phyloP scores from a whole-genome alignment of 2,113 vertebrate species.

The Dromas ardeola region DNA sequence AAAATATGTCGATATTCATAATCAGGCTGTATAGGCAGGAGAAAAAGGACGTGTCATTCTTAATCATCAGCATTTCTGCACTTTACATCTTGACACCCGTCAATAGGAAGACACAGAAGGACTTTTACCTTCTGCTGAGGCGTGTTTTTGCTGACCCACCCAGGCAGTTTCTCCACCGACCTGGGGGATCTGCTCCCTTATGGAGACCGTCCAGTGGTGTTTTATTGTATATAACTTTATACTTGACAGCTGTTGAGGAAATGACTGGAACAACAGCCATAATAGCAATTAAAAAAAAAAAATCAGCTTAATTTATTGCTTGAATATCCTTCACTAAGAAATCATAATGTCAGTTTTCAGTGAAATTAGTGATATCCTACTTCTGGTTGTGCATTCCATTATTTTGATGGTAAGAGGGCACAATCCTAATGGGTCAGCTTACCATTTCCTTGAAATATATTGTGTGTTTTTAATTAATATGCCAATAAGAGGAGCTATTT shows the following conservation, averaged over 20 bases:
- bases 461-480: background rate
- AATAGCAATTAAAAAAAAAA: background rate
- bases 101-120: background rate
- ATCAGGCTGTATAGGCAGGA: background rate
- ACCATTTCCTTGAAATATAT: background rate
- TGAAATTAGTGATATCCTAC: background rate
- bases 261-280: background rate
- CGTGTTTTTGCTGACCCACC: background rate
- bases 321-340: background rate
- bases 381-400: background rate
- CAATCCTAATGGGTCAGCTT: background rate
- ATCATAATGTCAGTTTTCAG: background rate
- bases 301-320: background rate
- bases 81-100: background rate
- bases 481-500: background rate
- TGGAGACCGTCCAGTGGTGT: background rate
- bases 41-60: background rate
- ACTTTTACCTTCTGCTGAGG: background rate
- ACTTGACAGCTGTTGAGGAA: background rate
- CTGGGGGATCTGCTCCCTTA: background rate
- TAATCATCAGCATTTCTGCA: background rate
- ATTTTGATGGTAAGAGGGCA: background rate
- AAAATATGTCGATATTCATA: background rate
- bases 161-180: background rate
- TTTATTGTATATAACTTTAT: background rate